Percentiles rank a stretch among this genome's conserved stretches.
These are phyloP conservation scores for Poecilia wingei DNA, from an alignment of 2,797 vertebrate genomes.

Conservation along the genomic window DNA sequence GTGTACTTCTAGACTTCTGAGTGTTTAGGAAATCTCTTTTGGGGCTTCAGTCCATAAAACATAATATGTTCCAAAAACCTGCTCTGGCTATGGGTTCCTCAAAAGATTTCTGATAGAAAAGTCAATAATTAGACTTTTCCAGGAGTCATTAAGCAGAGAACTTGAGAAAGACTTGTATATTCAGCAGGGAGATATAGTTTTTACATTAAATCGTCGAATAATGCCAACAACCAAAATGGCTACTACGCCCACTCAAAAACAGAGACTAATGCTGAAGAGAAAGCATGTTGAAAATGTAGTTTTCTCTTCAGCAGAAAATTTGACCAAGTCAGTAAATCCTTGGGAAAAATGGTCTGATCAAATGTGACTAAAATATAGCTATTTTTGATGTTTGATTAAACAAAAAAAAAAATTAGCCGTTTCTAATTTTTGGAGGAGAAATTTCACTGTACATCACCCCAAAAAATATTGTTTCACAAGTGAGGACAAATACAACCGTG, in stretches of 20 bases:
- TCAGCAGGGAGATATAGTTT: neutral
- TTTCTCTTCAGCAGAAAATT: neutral
- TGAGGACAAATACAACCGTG: neutral
- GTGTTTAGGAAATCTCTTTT: neutral
- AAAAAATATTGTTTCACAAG: no score
- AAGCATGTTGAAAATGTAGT: neutral
- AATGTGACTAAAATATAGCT: neutral
- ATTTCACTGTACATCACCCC: neutral
- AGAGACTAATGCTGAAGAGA: neutral
- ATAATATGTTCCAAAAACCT: neutral
- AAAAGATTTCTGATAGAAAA: neutral
- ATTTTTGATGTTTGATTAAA: neutral
- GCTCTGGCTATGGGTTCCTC: neutral
- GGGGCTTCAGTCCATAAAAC: neutral
- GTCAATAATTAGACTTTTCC: neutral
- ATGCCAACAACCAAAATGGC: neutral
- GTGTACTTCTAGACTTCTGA: neutral
- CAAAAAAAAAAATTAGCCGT: no score
- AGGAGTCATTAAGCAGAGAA: neutral
- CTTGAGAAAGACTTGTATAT: neutral
- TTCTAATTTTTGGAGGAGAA: neutral
- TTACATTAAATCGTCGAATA: neutral
- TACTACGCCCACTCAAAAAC: neutral
- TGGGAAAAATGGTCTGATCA: neutral
- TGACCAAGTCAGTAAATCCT: neutral